Conservation (phyloP, 2,797 vertebrate genomes). For the Babyrousa celebensis region DNA sequence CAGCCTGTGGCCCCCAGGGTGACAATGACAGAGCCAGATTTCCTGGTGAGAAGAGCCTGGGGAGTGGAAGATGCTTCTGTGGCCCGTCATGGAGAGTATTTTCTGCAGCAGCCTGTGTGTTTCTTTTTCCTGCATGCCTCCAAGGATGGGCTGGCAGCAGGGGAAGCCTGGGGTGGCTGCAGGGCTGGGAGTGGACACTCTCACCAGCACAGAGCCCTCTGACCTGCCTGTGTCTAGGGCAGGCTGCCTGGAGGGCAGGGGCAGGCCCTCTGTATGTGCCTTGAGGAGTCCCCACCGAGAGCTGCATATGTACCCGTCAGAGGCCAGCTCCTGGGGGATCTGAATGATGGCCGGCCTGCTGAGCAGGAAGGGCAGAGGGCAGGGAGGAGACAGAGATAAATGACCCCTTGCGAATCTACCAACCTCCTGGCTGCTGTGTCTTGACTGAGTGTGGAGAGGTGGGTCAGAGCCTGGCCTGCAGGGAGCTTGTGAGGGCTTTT, state of each 20-base stretch:
- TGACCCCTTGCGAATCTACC: neutral
- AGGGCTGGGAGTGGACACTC: neutral
- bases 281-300: neutral
- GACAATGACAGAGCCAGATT: neutral
- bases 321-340: neutral
- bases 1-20: too few relatives aligned
- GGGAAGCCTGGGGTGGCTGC: neutral
- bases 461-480: fast-evolving
- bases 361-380: neutral
- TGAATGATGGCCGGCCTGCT: neutral
- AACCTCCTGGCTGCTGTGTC: fast-evolving
- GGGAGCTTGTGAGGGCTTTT: fast-evolving
- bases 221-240: neutral
- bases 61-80: neutral
- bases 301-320: neutral
- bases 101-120: neutral
- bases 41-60: neutral
- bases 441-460: neutral
- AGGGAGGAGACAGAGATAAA: neutral
- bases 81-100: neutral
- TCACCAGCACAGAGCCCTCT: neutral
- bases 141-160: fast-evolving
- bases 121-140: neutral
- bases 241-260: neutral
- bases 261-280: neutral